Percentiles rank a stretch among this genome's conserved stretches.
Evolutionary conservation across 2,797 vertebrate species (phyloP).

Genomic region (Syngnathus acus): DNA sequence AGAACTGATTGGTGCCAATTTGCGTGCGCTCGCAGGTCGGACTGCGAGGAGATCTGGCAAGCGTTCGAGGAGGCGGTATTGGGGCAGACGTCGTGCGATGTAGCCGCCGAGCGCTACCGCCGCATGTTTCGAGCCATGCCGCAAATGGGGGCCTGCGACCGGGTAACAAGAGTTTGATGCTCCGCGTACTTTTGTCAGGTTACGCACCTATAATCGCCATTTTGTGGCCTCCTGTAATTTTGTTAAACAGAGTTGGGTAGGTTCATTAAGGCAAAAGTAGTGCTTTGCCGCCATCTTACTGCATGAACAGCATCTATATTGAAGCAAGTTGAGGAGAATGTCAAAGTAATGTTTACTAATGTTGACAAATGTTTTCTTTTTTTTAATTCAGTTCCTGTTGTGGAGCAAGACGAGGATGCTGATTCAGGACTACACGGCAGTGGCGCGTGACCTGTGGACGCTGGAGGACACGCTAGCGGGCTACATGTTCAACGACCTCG

Average conservation of each 20-base stretch:
- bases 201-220: neutral
- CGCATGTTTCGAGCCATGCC: slow-evolving; percentile 48
- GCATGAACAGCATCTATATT: too few species aligned
- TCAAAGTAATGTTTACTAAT: neutral
- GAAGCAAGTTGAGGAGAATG: neutral
- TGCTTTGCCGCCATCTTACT: neutral
- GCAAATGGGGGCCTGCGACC: slow-evolving; percentile 56
- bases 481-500: slow-evolving; percentile 74
- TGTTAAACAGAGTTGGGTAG: neutral
- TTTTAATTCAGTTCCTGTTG: slow-evolving; percentile 70
- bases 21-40: slow-evolving; percentile 39
- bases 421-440: slow-evolving; percentile 62
- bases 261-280: neutral
- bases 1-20: neutral
- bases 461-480: slow-evolving; percentile 73
- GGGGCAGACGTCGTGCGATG: slow-evolving; percentile 45
- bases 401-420: slow-evolving; percentile 72
- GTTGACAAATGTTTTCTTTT: too few species aligned
- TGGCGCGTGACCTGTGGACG: slow-evolving; percentile 61
- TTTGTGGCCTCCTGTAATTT: neutral
- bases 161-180: slow-evolving; percentile 33
- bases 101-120: slow-evolving; percentile 49
- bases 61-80: slow-evolving; percentile 52
- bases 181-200: too few species aligned
- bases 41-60: slow-evolving; percentile 67